Conservation (phyloP, 2,888 invertebrate genomes). For the Buathra laborator region DNA sequence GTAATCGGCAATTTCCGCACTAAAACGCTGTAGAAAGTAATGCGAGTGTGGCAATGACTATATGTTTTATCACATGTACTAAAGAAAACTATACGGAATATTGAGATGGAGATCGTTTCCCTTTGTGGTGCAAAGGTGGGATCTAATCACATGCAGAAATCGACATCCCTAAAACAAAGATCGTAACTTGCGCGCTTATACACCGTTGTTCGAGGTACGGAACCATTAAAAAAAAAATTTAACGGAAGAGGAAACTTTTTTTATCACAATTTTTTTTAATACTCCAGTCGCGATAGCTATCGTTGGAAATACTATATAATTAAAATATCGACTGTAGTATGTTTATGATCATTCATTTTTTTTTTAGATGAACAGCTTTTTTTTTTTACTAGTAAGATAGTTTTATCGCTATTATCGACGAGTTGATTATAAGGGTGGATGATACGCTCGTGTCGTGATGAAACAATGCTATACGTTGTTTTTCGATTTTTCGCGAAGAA, state of each 20-base stretch:
- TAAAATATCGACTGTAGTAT: background rate
- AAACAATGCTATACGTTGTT: background rate
- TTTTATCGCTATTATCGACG: too few relatives aligned
- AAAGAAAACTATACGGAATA: background rate
- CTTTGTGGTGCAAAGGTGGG: conserved; percentile 22
- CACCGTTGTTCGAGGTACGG: background rate
- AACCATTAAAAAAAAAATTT: background rate
- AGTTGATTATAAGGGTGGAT: too few relatives aligned
- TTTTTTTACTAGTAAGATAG: too few relatives aligned
- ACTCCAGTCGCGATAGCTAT: conserved; percentile 18
- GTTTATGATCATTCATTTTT: conserved; percentile 1
- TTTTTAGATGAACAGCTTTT: background rate
- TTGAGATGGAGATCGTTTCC: conserved; percentile 14
- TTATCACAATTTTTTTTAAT: background rate
- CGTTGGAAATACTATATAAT: background rate
- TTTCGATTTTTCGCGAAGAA: background rate
- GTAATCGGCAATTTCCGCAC: background rate
- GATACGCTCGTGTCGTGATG: background rate
- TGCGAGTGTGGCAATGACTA: conserved; percentile 12
- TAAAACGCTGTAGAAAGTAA: background rate
- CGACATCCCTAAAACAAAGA: conserved; percentile 33
- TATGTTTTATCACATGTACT: conserved; percentile 23
- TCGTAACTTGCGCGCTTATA: conserved; percentile 9
- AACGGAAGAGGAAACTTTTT: background rate
- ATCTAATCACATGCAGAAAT: conserved; percentile 52